These are phyloP conservation scores for Trichosurus vulpecula DNA, from an alignment of 2,797 vertebrate species.

Conservation along the genomic window DNA sequence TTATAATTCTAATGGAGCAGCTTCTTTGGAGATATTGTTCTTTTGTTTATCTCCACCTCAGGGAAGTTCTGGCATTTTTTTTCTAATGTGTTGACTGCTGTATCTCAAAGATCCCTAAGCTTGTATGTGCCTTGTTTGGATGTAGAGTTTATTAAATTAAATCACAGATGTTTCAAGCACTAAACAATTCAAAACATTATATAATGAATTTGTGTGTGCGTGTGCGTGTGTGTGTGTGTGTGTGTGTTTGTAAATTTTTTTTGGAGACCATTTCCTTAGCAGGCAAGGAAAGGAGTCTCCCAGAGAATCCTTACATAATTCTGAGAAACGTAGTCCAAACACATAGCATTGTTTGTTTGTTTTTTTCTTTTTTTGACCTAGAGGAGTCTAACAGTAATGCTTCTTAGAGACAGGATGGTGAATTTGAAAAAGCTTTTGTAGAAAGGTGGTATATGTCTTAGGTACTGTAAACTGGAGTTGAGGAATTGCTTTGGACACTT, in stretches of 20 bases:
- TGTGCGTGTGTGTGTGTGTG: too few relatives aligned
- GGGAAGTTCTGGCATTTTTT: neutral
- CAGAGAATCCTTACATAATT: neutral
- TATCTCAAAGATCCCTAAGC: neutral
- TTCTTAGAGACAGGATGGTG: neutral
- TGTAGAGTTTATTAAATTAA: neutral
- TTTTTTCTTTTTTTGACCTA: neutral
- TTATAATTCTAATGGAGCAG: neutral
- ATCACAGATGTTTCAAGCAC: neutral
- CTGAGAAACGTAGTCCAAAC: too few relatives aligned
- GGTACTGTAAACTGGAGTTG: neutral
- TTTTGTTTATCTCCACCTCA: neutral
- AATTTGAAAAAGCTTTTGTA: neutral
- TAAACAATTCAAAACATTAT: neutral
- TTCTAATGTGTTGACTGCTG: neutral
- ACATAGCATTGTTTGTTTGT: too few relatives aligned
- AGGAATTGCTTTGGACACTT: neutral
- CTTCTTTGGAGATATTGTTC: neutral
- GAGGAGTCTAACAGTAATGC: neutral
- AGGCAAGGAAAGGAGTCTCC: neutral
- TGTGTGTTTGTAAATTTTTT: too few relatives aligned
- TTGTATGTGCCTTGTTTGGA: neutral
- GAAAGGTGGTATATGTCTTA: neutral
- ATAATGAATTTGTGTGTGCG: too few relatives aligned
- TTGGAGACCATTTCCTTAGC: too few relatives aligned